Percentiles rank a stretch among this genome's conserved stretches.
Evolutionary conservation across 2,113 vertebrate genomes (phyloP).

Genomic region (Carlito syrichta): DNA sequence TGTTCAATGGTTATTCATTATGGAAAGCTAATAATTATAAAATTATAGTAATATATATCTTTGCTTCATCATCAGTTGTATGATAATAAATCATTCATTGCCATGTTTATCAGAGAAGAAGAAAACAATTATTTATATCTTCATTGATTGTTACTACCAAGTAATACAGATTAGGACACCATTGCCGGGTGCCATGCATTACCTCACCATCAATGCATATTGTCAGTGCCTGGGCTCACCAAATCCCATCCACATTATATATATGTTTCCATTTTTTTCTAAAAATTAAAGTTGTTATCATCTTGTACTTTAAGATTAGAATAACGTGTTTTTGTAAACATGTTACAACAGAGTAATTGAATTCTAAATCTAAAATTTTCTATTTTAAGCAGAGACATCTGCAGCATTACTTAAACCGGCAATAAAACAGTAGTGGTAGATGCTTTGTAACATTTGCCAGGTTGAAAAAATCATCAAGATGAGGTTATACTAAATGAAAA

Average conservation of each 20-base stretch:
- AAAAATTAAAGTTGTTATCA: neutral
- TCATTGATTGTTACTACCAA: neutral
- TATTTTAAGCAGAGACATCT: neutral
- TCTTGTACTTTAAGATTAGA: neutral
- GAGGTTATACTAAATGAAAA: neutral
- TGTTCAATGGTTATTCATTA: neutral
- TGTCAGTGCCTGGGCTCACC: neutral
- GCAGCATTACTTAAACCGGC: neutral
- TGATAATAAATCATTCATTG: neutral
- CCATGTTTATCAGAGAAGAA: neutral
- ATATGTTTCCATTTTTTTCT: neutral
- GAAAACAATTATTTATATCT: neutral
- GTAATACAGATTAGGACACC: neutral
- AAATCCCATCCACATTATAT: neutral
- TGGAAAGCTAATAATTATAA: neutral
- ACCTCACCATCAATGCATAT: neutral
- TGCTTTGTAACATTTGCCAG: neutral
- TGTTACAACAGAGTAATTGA: conserved; percentile 1
- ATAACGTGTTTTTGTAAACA: conserved; percentile 25
- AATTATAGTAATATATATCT: neutral
- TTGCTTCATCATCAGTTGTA: neutral
- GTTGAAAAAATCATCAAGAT: neutral
- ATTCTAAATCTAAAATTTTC: neutral
- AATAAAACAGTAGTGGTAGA: neutral
- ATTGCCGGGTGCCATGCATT: neutral